Base-by-base conservation (phyloP, 1,140 invertebrate genomes). In the Pseudomyrmex pallidus region DNA sequence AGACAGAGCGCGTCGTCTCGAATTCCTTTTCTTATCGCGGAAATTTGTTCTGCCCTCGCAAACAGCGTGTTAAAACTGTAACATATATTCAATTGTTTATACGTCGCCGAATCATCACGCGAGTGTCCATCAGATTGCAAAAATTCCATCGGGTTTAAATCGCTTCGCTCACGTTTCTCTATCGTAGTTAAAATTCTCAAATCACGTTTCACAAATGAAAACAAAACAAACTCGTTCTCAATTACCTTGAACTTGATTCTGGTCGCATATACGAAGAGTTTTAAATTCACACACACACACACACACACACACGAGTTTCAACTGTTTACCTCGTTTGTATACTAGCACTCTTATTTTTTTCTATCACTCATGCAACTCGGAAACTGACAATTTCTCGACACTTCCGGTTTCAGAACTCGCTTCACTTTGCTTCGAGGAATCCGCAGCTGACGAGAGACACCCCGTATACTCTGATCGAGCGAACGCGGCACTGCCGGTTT, bases 401-500 rank as follows among this genome's bases (percentile, higher is more conserved):
- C 59, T 46, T 62, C 20, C 54, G 56, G 35, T 44, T 2, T 57
- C 20, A 7, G 66, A 57, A 72, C 48, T 46, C 54, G 15, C 15
- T 10, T 46, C 15, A 48, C 10, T 61, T 72, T 20, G 22, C 46
- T 10, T 35, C 10, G 52, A 5, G 20, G 22, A 61, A 59, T 54
- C n/a, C 48, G 20, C 54, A 46, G 15, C 22, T 8, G 20, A 35
- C 73, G n/a, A 61, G 50, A 25, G 44, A 59, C 76, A 70, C 64
- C 22, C 35, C 20, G n/a, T 56, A 46, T 54, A 10, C 52, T 20
- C 54, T 25, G 74, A 54, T 44, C 44, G 44, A 2, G 70, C 70
- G 56, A 62, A 35, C 66, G 17, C 76, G 76, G 76, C 52, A 46
- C 77, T 73, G 78, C 57, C 78, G 70, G 82, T 74, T 52, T 83